These are phyloP conservation scores for Danio kyathit DNA, from an alignment of 2,797 vertebrate genomes.

Conservation along the genomic window DNA sequence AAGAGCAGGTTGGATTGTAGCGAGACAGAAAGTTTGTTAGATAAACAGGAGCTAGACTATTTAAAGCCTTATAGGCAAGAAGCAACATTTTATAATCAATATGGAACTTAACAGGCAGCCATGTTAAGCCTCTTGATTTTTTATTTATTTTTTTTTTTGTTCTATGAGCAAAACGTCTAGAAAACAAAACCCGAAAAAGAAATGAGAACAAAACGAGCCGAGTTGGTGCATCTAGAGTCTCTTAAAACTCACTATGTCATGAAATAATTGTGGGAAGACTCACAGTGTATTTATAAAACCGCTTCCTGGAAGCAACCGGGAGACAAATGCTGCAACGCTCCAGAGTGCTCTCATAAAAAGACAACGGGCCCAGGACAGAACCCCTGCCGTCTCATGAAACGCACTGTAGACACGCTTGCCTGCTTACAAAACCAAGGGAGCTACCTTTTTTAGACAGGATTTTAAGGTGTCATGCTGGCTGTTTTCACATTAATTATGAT, in stretches of 20 bases:
- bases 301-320: constrained; percentile 52
- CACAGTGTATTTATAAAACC: constrained; percentile 55
- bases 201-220: constrained; percentile 16
- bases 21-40: no score
- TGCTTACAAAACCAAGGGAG: neutral
- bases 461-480: constrained; percentile 18
- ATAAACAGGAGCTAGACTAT: no score
- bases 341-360: constrained; percentile 46
- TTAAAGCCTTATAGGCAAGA: no score
- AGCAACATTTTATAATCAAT: no score
- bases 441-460: neutral
- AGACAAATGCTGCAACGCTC: constrained; percentile 54
- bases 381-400: constrained; percentile 4
- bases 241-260: constrained; percentile 52
- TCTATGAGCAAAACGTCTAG: constrained; percentile 35
- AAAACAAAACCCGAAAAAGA: constrained; percentile 12
- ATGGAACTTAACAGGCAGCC: no score
- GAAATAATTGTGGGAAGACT: constrained; percentile 61
- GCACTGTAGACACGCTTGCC: constrained; percentile 7
- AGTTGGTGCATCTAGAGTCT: constrained; percentile 41
- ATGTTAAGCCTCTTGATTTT: constrained; percentile 39
- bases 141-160: constrained; percentile 40
- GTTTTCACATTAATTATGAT: neutral
- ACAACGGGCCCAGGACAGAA: neutral
- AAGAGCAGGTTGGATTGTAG: no score